Percentiles rank a stretch among this genome's conserved stretches.
Evolutionary conservation across 2,888 invertebrate genomes (phyloP).

Genomic region (Celastrina argiolus): DNA sequence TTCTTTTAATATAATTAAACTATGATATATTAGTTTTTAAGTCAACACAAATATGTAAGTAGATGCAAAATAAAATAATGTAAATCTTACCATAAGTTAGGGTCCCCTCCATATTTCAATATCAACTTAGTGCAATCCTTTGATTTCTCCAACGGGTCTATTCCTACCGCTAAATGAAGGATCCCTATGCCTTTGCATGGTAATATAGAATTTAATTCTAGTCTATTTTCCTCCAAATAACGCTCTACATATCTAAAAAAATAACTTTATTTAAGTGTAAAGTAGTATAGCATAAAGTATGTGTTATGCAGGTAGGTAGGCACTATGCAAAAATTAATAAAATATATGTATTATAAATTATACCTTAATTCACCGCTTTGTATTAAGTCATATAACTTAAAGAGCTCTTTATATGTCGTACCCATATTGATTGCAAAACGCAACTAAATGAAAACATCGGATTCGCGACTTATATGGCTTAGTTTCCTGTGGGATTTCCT

Average conservation of each 20-base stretch:
- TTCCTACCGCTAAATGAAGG: conserved; percentile 86
- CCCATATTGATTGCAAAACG: conserved; percentile 57
- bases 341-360: conserved; percentile 7
- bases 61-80: neutral
- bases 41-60: too few relatives aligned
- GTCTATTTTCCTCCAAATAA: conserved; percentile 60
- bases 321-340: conserved; percentile 31
- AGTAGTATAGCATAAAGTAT: neutral
- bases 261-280: neutral
- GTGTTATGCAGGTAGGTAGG: neutral
- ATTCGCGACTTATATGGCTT: conserved; percentile 51
- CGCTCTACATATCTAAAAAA: conserved; percentile 56
- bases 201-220: conserved; percentile 83
- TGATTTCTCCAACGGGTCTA: conserved; percentile 80
- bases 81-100: conserved; percentile 80
- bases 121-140: conserved; percentile 81
- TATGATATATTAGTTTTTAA: too few relatives aligned
- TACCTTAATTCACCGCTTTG: conserved; percentile 80
- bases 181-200: conserved; percentile 85
- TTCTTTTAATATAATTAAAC: too few relatives aligned
- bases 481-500: conserved; percentile 67
- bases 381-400: conserved; percentile 80
- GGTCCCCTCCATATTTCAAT: conserved; percentile 83
- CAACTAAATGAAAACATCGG: conserved; percentile 47
- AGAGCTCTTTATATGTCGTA: conserved; percentile 61